Evolutionary conservation across 2,888 invertebrate genomes (phyloP), one percentile per base, ranked within the genome.

Genomic region (Vanessa cardui): DNA sequence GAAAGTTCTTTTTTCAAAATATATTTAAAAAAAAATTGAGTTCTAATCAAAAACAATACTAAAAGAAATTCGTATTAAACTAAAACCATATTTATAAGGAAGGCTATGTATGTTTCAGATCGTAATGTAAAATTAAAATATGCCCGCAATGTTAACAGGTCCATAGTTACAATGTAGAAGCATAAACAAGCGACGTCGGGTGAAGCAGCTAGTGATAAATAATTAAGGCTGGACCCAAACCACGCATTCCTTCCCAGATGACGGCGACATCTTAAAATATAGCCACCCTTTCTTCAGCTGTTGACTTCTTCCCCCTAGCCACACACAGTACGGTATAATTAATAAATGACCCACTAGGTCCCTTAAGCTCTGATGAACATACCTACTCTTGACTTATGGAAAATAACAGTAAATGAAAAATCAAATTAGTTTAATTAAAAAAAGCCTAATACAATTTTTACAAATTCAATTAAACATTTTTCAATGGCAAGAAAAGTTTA

Each of bases 181-280:
- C 46, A 50, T 64, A 65, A 71, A 73, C 72, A 71, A 65, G 71
- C 63, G 68, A 62, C 64, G 67, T 66, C 59, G 66, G 49, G 59
- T 64, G 64, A 68, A 63, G 66, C 58, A 58, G 75, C 78, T 73
- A 77, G 83, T 78, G 78, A 88, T 88, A 88, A 89, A 89, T 89
- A 83, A 84, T 82, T 82, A 80, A 80, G 73, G 66, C 71, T 72
- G 72, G 73, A 73, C 78, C 76, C 77, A 73, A 76, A 76, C 78
- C 80, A 84, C 84, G 83, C 90, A 90, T 90, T 89, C 89, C 87
- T 84, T 80, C 81, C 87, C 88, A 89, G 84, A 88, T 89, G 90
- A 87, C 84, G 88, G 78, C 83, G 83, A 83, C 88, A 83, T 91
- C 90, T 91, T 91, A 90, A 89, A 90, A 90, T 89, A 89, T 88